Percentiles rank a stretch among this genome's conserved stretches.
These are phyloP conservation scores for Scomberomorus guttatus DNA, from an alignment of 2,797 vertebrate species.

Conservation along the genomic window DNA sequence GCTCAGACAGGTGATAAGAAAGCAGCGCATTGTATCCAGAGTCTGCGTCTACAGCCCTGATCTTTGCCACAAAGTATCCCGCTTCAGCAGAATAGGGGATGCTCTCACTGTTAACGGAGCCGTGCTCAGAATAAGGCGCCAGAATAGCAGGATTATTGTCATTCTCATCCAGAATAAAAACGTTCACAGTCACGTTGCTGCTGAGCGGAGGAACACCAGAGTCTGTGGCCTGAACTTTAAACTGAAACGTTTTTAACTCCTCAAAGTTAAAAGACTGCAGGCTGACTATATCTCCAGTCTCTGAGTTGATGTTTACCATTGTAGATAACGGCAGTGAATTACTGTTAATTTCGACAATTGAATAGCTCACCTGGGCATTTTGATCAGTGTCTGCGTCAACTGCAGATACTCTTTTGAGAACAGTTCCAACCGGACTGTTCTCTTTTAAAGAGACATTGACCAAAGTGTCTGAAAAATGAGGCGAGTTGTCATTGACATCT, in stretches of 20 bases:
- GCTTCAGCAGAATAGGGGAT: no score
- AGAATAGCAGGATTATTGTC: constrained; percentile 73
- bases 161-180: constrained; percentile 71
- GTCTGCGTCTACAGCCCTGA: no score
- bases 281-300: constrained; percentile 61
- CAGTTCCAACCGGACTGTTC: constrained; percentile 75
- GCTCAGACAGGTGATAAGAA: constrained; percentile 66
- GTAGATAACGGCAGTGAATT: neutral
- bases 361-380: constrained; percentile 69
- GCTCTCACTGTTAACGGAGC: constrained; percentile 60
- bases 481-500: constrained; percentile 86
- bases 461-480: constrained; percentile 59
- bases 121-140: constrained; percentile 67
- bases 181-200: constrained; percentile 69
- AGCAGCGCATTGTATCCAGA: constrained; percentile 71
- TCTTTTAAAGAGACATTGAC: constrained; percentile 75
- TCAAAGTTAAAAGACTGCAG: constrained; percentile 65
- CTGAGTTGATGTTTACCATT: constrained; percentile 71
- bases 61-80: no score
- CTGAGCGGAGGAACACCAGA: constrained; percentile 81
- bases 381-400: constrained; percentile 60
- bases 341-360: constrained; percentile 52
- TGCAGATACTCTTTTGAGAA: constrained; percentile 53
- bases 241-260: constrained; percentile 31
- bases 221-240: constrained; percentile 70